These are phyloP conservation scores for Acanthurus leucopareius DNA, from an alignment of 2,797 vertebrate genomes.

Conservation along the genomic window DNA sequence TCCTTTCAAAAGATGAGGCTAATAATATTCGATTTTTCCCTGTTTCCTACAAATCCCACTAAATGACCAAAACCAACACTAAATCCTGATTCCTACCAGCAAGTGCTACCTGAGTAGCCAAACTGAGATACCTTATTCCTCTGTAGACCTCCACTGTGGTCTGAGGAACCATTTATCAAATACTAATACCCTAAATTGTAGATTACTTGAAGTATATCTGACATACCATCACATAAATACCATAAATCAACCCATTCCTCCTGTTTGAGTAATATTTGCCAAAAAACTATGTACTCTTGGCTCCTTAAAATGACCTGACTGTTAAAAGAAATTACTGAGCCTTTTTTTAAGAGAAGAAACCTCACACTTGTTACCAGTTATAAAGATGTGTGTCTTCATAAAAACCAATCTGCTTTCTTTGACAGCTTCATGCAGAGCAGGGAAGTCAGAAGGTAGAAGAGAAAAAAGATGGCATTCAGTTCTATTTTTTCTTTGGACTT, in stretches of 20 bases:
- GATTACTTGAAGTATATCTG: not conserved
- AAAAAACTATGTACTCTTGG: too few species aligned
- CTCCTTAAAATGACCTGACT: too few species aligned
- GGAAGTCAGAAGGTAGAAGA: too few species aligned
- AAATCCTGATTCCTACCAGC: not conserved
- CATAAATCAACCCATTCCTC: too few species aligned
- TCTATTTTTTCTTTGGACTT: too few species aligned
- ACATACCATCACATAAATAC: not conserved
- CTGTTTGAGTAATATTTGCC: not conserved
- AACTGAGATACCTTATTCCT: not conserved
- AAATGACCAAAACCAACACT: conserved; percentile 2
- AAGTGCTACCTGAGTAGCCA: not conserved
- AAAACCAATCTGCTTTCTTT: too few species aligned
- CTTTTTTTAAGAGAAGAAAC: too few species aligned
- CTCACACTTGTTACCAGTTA: too few species aligned
- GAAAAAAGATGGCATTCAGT: too few species aligned
- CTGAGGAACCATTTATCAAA: not conserved
- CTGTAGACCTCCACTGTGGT: not conserved
- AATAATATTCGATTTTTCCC: not conserved
- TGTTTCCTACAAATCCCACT: not conserved
- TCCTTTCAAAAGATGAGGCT: not conserved
- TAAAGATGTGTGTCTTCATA: too few species aligned
- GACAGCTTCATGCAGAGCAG: too few species aligned
- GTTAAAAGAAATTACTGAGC: too few species aligned
- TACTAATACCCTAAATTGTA: not conserved